A percentile compares a stretch with the other conserved stretches of the same genome.
Evolutionary conservation across 2,888 invertebrate genomes (phyloP).

Genomic region (Falcaria lacertinaria): DNA sequence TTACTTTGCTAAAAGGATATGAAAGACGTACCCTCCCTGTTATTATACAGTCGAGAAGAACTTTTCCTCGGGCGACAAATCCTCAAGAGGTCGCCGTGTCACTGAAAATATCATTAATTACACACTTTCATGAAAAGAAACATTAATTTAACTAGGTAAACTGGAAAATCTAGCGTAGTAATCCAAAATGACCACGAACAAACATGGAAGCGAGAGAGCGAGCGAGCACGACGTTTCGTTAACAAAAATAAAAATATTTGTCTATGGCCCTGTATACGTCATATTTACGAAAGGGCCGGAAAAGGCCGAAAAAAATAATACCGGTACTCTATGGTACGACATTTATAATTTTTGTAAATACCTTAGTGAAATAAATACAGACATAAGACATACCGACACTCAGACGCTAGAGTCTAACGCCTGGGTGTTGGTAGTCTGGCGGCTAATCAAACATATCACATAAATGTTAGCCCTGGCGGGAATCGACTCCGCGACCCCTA

Average conservation of each 20-base stretch:
- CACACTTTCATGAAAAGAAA: conserved; percentile 62
- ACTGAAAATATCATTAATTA: conserved; percentile 75
- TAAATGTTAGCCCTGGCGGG: no score
- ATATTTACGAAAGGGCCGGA: conserved; percentile 30
- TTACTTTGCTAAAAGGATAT: conserved; percentile 73
- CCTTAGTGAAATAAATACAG: no score
- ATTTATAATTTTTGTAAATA: neutral
- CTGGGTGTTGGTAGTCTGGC: no score
- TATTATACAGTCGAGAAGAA: conserved; percentile 68
- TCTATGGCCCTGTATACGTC: conserved; percentile 54
- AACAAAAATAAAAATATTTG: conserved; percentile 30
- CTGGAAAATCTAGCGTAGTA: conserved; percentile 74
- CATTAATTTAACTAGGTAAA: conserved; percentile 67
- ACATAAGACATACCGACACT: no score
- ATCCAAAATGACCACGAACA: conserved; percentile 78
- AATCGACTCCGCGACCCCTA: no score
- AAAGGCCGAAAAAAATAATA: no score
- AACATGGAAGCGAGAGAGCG: conserved; percentile 75
- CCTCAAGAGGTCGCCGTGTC: conserved; percentile 72
- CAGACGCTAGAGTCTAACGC: no score
- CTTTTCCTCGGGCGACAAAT: conserved; percentile 70
- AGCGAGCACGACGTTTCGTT: conserved; percentile 60
- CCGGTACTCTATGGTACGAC: conserved; percentile 19
- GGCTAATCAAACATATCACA: no score
- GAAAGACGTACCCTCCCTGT: conserved; percentile 79